Evolutionary conservation across 2,113 vertebrate genomes (phyloP).

Genomic region (Cryptoleucopteryx plumbea): DNA sequence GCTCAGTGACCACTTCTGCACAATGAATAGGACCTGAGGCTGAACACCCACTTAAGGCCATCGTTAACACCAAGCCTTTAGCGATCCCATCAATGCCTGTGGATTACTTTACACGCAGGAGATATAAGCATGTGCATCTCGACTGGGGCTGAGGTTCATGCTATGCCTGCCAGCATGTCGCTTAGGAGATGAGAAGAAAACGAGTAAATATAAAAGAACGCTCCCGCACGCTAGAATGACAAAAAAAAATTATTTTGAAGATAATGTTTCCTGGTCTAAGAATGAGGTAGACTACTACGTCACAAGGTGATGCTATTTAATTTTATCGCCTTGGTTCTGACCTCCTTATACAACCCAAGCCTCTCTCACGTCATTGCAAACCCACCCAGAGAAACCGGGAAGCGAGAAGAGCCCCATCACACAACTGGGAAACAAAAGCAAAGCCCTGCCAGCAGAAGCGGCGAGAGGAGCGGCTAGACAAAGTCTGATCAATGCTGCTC

Average conservation of each 20-base stretch:
- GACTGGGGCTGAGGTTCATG: fast-evolving
- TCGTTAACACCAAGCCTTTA: not conserved
- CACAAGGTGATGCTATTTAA: not conserved
- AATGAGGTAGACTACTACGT: not conserved
- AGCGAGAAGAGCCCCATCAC: not conserved
- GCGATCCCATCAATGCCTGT: not conserved
- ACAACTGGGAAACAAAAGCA: not conserved
- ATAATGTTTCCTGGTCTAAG: not conserved
- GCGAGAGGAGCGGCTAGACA: not conserved
- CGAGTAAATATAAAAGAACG: not conserved
- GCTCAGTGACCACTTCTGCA: not conserved
- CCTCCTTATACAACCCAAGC: not conserved
- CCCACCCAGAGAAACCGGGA: not conserved
- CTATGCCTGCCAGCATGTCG: fast-evolving
- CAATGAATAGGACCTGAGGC: not conserved
- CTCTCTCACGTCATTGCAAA: not conserved
- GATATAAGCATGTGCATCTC: fast-evolving
- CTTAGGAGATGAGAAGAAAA: not conserved
- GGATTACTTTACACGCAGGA: fast-evolving
- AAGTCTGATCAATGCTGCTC: not conserved
- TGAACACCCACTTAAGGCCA: not conserved
- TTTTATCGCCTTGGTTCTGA: not conserved
- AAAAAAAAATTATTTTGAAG: not conserved
- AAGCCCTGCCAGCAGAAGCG: not conserved
- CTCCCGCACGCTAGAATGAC: not conserved